Evolutionary conservation across 2,797 vertebrate species (phyloP), one percentile per base, ranked within the genome.

Genomic region (Chelon labrosus): DNA sequence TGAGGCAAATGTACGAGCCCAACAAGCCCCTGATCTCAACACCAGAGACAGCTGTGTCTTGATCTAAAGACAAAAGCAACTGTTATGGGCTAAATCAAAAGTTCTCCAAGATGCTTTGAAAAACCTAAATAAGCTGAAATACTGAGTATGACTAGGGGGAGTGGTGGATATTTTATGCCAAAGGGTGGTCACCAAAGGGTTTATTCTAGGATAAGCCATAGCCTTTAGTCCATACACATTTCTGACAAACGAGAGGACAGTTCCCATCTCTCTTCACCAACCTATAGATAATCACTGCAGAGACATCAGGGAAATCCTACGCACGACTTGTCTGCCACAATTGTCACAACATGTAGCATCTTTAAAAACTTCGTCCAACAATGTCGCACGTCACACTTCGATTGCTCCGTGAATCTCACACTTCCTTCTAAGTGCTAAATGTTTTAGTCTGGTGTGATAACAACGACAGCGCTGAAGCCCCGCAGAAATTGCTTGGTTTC

Each of bases 211-310:
- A 35, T 35, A 35, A 35, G 6, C 7, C 31, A 35, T 35, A 35
- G 5, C 7, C 19, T 67, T 65, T 22, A 25, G 14, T 64, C 17
- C n/a, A 17, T 13, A 20, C 17, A 63, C 22, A 55, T 77, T 71
- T 66, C 8, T 44, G 31, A 39, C 25, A 8, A 60, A 51, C 41
- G 6, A 65, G 22, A 37, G 66, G 39, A 59, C 49, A 57, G 10
- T 41, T 52, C 25, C 25, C 25, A 27, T 27, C 13, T 66, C 38
- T 50, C 64, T 57, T 58, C 42, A 56, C 14, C 13, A 54, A 47
- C 35, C 20, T 70, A 67, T 73, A 14, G 63, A 39, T 42, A 58
- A 19, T 51, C 49, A 79, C 52, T 46, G 20, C 42, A 56, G 62
- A 69, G 27, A 62, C 7, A 55, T 31, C 35, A 57, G 63, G 27